phyloP scores from a whole-genome alignment of 2,113 vertebrate species.

The Odontophorus gujanensis region DNA sequence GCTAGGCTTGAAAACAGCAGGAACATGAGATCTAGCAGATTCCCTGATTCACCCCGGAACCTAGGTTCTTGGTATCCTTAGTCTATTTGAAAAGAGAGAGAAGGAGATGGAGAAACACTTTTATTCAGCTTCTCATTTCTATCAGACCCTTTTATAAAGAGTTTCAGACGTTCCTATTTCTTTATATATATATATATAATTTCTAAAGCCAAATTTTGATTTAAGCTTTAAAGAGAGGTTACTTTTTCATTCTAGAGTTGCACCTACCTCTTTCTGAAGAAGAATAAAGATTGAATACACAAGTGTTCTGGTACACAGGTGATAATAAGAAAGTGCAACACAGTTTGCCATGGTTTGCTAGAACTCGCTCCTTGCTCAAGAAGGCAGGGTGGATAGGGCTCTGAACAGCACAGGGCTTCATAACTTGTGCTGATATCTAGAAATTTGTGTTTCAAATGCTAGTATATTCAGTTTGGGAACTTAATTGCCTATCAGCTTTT shows the following conservation, averaged over 20 bases:
- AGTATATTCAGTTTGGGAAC: background rate
- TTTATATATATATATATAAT: background rate
- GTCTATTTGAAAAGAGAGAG: background rate
- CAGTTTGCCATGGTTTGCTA: background rate
- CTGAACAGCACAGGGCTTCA: background rate
- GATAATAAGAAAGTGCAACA: background rate
- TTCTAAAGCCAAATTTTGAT: background rate
- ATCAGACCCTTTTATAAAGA: background rate
- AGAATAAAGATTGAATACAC: background rate
- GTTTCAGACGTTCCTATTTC: background rate
- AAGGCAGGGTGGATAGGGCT: background rate
- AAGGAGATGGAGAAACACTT: background rate
- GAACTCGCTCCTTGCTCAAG: background rate
- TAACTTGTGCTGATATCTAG: background rate
- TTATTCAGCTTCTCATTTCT: background rate
- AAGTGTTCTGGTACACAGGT: background rate
- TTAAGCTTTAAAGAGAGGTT: background rate
- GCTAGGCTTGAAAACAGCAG: background rate
- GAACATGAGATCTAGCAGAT: background rate
- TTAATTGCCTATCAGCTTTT: too few species aligned
- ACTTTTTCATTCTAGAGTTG: background rate
- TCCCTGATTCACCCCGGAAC: background rate
- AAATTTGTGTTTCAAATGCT: too few species aligned
- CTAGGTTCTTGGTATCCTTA: background rate
- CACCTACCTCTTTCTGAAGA: background rate